Evolutionary conservation across 92 coral and sea anemone genomes (phyloP).

Genomic region (Metridium senile): DNA sequence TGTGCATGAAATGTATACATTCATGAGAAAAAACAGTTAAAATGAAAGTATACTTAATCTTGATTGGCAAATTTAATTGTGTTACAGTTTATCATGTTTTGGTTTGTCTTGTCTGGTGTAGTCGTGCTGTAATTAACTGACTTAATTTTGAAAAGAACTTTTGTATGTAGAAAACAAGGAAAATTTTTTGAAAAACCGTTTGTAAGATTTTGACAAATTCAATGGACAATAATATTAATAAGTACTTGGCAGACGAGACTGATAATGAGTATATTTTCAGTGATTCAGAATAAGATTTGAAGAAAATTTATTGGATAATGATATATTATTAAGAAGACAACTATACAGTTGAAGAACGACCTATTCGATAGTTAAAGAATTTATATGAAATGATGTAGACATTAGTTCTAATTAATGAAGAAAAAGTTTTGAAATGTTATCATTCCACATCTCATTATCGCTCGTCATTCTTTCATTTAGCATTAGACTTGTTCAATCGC

Average conservation of each 20-base stretch:
- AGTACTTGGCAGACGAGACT: constrained; percentile 17
- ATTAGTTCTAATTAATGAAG: not conserved
- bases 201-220: not conserved
- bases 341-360: not conserved
- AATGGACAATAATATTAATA: constrained; percentile 10
- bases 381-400: not conserved
- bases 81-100: not conserved
- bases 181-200: not conserved
- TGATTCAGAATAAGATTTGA: constrained; percentile 25
- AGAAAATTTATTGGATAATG: constrained; percentile 4
- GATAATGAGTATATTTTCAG: constrained; percentile 34
- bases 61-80: too few species aligned
- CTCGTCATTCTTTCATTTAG: constrained; percentile 1
- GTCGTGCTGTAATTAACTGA: constrained; percentile 1
- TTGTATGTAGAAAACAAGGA: not conserved
- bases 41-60: too few species aligned
- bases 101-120: not conserved
- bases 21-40: too few species aligned
- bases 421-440: too few species aligned
- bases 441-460: not conserved
- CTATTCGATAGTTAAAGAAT: too few species aligned
- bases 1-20: too few species aligned
- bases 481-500: too few species aligned
- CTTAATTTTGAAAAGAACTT: not conserved
- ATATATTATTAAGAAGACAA: not conserved